Conservation (phyloP, 1,140 invertebrate species). For the Meteorus sp. region DNA sequence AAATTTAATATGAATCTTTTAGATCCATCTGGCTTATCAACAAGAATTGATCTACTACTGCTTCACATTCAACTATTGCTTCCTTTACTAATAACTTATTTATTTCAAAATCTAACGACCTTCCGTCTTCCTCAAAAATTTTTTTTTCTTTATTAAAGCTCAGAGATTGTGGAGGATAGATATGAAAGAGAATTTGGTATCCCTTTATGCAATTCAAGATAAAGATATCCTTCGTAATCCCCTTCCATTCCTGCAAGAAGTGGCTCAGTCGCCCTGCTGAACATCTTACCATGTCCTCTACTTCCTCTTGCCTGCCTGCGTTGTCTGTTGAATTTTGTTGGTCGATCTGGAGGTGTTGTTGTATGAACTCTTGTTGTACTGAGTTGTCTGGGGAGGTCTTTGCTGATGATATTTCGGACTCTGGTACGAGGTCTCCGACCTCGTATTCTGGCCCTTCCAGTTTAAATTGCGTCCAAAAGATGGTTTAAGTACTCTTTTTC, state of each 20-base stretch:
- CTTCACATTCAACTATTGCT: neutral
- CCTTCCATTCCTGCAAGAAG: neutral
- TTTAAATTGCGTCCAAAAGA: conserved; percentile 3
- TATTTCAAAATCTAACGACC: neutral
- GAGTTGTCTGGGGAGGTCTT: conserved; percentile 4
- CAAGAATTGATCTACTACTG: neutral
- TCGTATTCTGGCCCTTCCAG: conserved; percentile 16
- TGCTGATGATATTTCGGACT: conserved; percentile 5
- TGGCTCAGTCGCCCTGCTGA: conserved; percentile 16
- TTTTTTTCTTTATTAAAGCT: neutral
- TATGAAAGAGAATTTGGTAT: neutral
- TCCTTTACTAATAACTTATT: neutral
- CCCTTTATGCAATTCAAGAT: neutral
- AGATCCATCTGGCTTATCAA: neutral
- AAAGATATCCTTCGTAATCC: neutral
- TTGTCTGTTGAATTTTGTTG: neutral
- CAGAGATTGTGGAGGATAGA: neutral
- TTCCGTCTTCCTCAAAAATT: neutral
- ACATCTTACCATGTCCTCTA: neutral
- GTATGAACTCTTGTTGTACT: neutral
- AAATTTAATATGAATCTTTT: neutral
- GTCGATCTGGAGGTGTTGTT: conserved; percentile 1
- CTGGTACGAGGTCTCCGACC: conserved; percentile 14
- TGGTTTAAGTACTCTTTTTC: neutral
- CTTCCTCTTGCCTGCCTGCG: neutral